Conservation (phyloP, 2,888 invertebrate species). For the Chymomyza procnemis region DNA sequence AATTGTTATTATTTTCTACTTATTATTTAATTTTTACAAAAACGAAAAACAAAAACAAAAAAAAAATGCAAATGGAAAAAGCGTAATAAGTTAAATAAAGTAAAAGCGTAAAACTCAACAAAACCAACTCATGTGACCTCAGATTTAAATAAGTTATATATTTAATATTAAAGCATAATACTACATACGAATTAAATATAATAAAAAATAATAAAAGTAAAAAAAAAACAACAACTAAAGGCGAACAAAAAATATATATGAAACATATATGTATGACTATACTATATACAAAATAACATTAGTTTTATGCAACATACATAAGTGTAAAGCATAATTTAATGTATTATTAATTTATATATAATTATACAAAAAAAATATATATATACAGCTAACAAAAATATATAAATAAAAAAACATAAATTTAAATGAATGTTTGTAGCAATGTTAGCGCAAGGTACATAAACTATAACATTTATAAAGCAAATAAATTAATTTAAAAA, state of each 20-base stretch:
- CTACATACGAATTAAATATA: conserved; percentile 31
- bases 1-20: conserved; percentile 71
- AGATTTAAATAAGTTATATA: conserved; percentile 78
- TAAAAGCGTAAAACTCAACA: conserved; percentile 76
- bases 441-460: conserved; percentile 45
- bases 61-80: conserved; percentile 45
- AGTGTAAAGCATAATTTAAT: conserved; percentile 63
- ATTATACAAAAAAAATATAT: conserved; percentile 41
- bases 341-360: conserved; percentile 63
- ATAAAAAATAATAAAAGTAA: conserved; percentile 33
- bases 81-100: conserved; percentile 56
- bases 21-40: conserved; percentile 69
- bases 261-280: conserved; percentile 58
- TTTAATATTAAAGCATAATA: conserved; percentile 53
- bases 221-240: conserved; percentile 37
- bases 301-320: conserved; percentile 59
- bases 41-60: background rate
- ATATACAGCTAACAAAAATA: conserved; percentile 37
- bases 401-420: conserved; percentile 29
- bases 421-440: conserved; percentile 66
- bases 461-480: conserved; percentile 36
- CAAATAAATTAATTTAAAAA: background rate
- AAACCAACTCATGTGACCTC: conserved; percentile 80
- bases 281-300: conserved; percentile 60
- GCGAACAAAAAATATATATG: conserved; percentile 52